Base-by-base conservation (phyloP, 2,797 vertebrate species). In the Falco concolor region DNA sequence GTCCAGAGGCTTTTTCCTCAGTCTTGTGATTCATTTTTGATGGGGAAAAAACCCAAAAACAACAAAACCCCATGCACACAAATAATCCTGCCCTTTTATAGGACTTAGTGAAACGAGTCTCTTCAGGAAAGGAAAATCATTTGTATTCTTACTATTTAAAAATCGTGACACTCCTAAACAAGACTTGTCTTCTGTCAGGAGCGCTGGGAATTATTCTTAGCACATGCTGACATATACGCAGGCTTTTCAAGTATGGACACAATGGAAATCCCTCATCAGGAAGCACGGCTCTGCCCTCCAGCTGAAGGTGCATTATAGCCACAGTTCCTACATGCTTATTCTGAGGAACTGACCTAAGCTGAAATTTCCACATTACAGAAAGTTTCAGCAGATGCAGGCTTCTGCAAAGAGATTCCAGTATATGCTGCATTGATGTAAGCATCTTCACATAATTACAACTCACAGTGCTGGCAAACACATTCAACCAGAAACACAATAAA, bases 331-430 rank as follows among this genome's bases (percentile, higher is more conserved):
- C 2, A 23, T 14, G 40, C 28, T 74, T 18, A 10, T n/a, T 83
- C 36, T 0, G 0, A 74, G 23, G 32, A 68, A 40, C 9, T 38
- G 50, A 45, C n/a, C 8, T 1, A 32, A 78, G 23, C 0, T 50
- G 44, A 38, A 78, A 65, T 69, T 65, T 54, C 32, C 38, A 59
- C 52, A 10, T 24, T 44, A 47, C 16, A 56, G 68, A 25, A 63
- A 25, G 8, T 60, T 57, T 80, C 57, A 88, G 53, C 32, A 72
- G 61, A 64, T 11, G 5, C 14, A 57, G 30, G 32, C 13, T 91
- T 87, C 18, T 77, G 16, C 61, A 85, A 80, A 80, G 30, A 61
- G 19, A 53, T 49, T 25, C 27, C 23, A 22, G n/a, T 9, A 28
- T 13, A 42, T 0, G 7, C 42, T 57, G 17, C 45, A 42, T 8